A percentile compares a stretch with the other conserved stretches of the same genome.
Conservation (phyloP, 1,140 invertebrate species). For the Drosophila guanche region DNA sequence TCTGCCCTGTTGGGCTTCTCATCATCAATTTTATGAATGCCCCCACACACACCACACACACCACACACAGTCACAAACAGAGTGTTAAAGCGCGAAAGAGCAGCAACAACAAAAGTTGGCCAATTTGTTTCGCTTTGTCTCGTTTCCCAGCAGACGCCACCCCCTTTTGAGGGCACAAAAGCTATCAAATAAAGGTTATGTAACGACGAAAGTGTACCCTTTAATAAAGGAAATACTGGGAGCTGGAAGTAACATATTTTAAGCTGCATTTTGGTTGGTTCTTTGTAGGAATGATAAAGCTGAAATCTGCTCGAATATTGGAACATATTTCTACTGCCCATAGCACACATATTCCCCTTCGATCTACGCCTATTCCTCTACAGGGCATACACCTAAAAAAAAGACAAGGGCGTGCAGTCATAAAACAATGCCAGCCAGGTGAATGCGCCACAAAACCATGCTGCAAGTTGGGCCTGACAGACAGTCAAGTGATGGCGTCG, state of each 20-base stretch:
- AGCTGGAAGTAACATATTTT: no score
- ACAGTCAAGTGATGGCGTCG: no score
- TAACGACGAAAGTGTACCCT: no score
- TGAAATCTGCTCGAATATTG: no score
- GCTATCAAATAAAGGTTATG: no score
- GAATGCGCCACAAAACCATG: constrained; percentile 16
- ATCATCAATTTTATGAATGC: constrained; percentile 70
- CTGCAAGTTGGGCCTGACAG: neutral
- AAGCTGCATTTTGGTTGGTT: no score
- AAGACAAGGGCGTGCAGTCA: neutral
- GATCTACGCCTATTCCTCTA: no score
- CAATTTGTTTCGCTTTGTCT: constrained; percentile 80
- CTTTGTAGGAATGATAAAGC: no score
- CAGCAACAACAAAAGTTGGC: constrained; percentile 51
- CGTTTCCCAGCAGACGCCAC: neutral
- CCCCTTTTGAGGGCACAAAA: no score
- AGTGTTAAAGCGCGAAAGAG: constrained; percentile 76
- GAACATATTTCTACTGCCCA: no score
- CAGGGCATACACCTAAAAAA: constrained; percentile 7
- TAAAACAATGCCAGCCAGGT: constrained; percentile 71
- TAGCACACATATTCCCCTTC: constrained; percentile 13
- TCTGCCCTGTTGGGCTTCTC: constrained; percentile 5
- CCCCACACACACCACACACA: constrained; percentile 4
- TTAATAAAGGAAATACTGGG: no score
- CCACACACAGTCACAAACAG: constrained; percentile 16